Conservation (phyloP, 1,140 invertebrate species). For the Druon quercuslanigerum region DNA sequence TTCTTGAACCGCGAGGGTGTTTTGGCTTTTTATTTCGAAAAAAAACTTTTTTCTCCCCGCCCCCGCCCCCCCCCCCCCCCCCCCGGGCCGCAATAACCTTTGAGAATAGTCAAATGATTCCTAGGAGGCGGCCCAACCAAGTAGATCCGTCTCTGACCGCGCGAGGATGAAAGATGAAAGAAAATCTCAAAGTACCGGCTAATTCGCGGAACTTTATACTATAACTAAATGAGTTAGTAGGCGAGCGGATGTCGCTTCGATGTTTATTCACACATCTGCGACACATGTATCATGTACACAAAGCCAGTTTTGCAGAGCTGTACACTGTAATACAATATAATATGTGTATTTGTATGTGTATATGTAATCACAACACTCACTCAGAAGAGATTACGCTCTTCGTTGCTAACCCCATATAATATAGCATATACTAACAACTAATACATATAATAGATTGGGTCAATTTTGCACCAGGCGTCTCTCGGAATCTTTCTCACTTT, state of each 20-base stretch:
- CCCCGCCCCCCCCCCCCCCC: conserved; percentile 40
- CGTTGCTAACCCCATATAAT: too few relatives aligned
- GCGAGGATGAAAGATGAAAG: conserved; percentile 47
- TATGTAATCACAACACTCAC: too few relatives aligned
- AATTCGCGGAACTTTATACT: conserved; percentile 50
- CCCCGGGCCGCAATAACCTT: conserved; percentile 42
- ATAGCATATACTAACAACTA: too few relatives aligned
- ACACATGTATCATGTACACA: background rate
- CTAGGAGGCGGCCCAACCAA: conserved; percentile 42
- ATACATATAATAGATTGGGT: too few relatives aligned
- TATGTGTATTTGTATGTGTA: too few relatives aligned
- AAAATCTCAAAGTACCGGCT: conserved; percentile 50
- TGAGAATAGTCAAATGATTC: conserved; percentile 51
- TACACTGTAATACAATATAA: too few relatives aligned
- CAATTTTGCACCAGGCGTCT: background rate
- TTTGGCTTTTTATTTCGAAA: too few relatives aligned
- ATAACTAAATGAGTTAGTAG: conserved; percentile 47
- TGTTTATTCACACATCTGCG: background rate
- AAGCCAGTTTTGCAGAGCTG: too few relatives aligned
- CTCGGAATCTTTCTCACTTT: background rate
- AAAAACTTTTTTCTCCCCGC: too few relatives aligned
- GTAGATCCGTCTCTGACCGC: conserved; percentile 36
- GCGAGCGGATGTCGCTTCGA: conserved; percentile 20
- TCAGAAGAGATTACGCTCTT: too few relatives aligned
- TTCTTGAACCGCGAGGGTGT: too few relatives aligned